These are phyloP conservation scores for Cremastobaeus sp. DNA, from an alignment of 2,888 invertebrate genomes.

Conservation along the genomic window DNA sequence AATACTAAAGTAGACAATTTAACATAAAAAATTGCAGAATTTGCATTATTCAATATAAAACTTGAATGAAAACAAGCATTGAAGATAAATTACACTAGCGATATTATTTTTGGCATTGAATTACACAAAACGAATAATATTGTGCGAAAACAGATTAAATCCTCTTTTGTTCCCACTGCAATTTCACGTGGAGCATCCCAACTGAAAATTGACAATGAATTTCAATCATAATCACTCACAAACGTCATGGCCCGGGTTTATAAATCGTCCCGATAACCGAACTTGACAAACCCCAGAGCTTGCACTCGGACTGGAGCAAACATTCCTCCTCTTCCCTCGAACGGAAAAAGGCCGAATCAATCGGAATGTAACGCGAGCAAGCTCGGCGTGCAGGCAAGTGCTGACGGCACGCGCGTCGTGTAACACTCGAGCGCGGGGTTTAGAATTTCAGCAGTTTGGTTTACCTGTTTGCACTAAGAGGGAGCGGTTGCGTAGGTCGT, in stretches of 20 bases:
- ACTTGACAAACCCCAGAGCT: background rate
- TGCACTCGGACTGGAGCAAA: slow-evolving; percentile 5
- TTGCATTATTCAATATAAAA: no score
- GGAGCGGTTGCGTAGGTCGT: slow-evolving; percentile 1
- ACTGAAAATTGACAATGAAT: slow-evolving; percentile 9
- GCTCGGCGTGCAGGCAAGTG: slow-evolving; percentile 10
- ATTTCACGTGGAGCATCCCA: background rate
- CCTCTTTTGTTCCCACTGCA: background rate
- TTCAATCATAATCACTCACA: slow-evolving; percentile 17
- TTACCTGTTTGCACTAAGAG: slow-evolving; percentile 28
- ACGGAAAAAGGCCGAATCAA: slow-evolving; percentile 9
- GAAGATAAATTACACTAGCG: no score
- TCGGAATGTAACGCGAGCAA: background rate
- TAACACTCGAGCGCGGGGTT: slow-evolving; percentile 17
- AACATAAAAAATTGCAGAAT: no score
- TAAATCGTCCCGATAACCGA: slow-evolving; percentile 10
- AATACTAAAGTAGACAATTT: no score
- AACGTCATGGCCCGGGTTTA: slow-evolving; percentile 5
- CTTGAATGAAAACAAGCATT: no score
- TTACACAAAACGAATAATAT: no score
- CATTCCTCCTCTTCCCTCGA: background rate
- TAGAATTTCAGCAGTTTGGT: slow-evolving; percentile 40
- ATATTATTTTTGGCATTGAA: no score
- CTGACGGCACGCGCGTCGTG: slow-evolving; percentile 42
- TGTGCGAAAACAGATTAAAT: no score